Percentiles rank a stretch among this genome's conserved stretches.
phyloP scores from a whole-genome alignment of 2,797 vertebrate genomes.

The Triplophysa yarkandensis region DNA sequence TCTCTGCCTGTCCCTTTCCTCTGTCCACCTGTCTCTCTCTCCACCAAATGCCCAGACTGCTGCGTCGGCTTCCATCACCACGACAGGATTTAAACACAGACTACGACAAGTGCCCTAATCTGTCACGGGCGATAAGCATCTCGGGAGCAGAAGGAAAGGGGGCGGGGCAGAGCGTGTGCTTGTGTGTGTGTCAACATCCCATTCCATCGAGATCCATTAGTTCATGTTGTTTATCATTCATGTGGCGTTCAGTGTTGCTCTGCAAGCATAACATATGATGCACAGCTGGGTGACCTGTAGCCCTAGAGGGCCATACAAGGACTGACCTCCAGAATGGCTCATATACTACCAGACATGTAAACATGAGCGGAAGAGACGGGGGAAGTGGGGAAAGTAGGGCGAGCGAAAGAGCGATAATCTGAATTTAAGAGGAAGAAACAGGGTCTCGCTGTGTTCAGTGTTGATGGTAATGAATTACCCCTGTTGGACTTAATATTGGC shows the following conservation, averaged over 20 bases:
- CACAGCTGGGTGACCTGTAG: not conserved
- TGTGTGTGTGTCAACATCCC: constrained; percentile 41
- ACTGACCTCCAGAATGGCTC: not conserved
- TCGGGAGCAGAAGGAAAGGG: constrained; percentile 41
- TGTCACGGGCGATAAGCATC: constrained; percentile 49
- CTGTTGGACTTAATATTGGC: constrained; percentile 53
- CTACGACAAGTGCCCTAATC: constrained; percentile 52
- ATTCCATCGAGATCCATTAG: constrained; percentile 29
- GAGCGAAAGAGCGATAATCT: constrained; percentile 42
- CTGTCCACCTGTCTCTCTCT: constrained; percentile 32
- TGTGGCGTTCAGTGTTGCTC: not conserved
- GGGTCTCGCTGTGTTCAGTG: constrained; percentile 38
- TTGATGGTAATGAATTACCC: constrained; percentile 61
- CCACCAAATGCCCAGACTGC: constrained; percentile 36
- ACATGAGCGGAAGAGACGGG: constrained; percentile 18
- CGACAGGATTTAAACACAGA: constrained; percentile 41
- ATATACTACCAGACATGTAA: constrained; percentile 1
- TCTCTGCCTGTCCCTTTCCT: constrained; percentile 13
- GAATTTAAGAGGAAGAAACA: constrained; percentile 35
- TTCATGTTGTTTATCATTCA: constrained; percentile 8
- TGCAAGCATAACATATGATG: constrained; percentile 9
- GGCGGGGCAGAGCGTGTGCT: constrained; percentile 7
- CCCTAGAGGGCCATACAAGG: constrained; percentile 5
- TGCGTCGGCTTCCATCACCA: constrained; percentile 41
- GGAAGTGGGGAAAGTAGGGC: constrained; percentile 20